Conservation (phyloP, 23 tunicate genomes). For the Corella eumyota region DNA sequence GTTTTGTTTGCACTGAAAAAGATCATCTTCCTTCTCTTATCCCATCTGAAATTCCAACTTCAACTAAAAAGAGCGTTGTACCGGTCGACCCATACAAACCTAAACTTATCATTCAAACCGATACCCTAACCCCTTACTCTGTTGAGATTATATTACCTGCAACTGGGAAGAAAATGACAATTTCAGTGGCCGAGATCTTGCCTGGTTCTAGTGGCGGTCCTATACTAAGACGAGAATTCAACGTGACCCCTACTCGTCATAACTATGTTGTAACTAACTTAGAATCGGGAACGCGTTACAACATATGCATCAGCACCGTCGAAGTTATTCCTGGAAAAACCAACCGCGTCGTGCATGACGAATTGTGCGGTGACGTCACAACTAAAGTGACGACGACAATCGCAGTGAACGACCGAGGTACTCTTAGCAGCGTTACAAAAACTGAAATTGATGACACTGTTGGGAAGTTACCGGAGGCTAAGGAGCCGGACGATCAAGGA, state of each 20-base stretch:
- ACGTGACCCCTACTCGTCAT: constrained; percentile 16
- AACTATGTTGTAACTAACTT: constrained; percentile 28
- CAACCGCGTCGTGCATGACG: constrained; percentile 23
- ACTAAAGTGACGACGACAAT: constrained; percentile 1
- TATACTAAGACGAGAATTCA: neutral
- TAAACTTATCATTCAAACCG: constrained; percentile 11
- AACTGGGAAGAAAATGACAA: constrained; percentile 16
- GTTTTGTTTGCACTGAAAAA: no score
- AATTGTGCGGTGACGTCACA: constrained; percentile 39
- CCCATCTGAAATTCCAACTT: no score
- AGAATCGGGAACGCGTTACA: constrained; percentile 45
- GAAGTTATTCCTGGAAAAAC: constrained; percentile 1
- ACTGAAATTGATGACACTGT: neutral
- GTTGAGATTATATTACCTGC: constrained; percentile 48
- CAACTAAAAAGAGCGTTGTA: no score
- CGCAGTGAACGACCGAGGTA: neutral
- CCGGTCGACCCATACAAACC: no score
- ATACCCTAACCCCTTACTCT: constrained; percentile 26
- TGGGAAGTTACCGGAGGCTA: neutral
- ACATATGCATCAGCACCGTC: constrained; percentile 42
- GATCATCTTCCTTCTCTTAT: no score
- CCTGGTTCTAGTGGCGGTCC: neutral
- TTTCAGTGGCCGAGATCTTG: constrained; percentile 21
- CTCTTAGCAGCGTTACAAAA: neutral
- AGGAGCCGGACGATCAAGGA: neutral